A percentile compares a stretch with the other conserved stretches of the same genome.
These are phyloP conservation scores for Aporophyla nigra DNA, from an alignment of 2,888 invertebrate genomes.

Conservation along the genomic window DNA sequence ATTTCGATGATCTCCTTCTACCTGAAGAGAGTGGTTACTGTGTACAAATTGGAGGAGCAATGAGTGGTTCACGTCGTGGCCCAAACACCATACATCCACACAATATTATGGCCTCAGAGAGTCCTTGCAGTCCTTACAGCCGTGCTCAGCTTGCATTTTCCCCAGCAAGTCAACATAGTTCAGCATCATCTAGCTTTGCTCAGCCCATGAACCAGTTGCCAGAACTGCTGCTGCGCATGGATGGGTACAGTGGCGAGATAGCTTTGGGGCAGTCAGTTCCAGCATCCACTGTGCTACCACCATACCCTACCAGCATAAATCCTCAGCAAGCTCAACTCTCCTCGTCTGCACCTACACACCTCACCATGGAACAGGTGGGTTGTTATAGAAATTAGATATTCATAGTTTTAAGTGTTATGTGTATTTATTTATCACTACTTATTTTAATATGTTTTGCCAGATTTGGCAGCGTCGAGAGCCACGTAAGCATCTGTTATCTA, in stretches of 20 bases:
- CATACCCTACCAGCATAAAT: slow-evolving; percentile 83
- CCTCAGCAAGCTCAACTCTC: slow-evolving; percentile 93
- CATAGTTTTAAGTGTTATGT: neutral
- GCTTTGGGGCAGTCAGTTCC: slow-evolving; percentile 92
- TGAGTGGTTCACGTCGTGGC: slow-evolving; percentile 82
- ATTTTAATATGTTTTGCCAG: slow-evolving; percentile 73
- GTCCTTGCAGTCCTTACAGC: slow-evolving; percentile 90
- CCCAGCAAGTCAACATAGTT: slow-evolving; percentile 93
- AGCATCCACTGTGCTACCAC: slow-evolving; percentile 89
- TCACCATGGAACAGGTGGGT: slow-evolving; percentile 93
- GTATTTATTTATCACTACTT: no score
- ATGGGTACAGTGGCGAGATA: slow-evolving; percentile 90
- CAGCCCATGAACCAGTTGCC: slow-evolving; percentile 89
- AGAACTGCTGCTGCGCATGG: slow-evolving; percentile 93
- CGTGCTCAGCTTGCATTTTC: slow-evolving; percentile 91
- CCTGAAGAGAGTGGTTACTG: slow-evolving; percentile 93
- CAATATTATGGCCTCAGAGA: slow-evolving; percentile 79
- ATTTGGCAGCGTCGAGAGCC: slow-evolving; percentile 97
- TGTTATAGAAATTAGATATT: neutral
- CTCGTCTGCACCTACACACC: slow-evolving; percentile 96
- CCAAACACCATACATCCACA: slow-evolving; percentile 74
- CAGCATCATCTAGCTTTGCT: slow-evolving; percentile 88
- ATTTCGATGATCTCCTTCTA: slow-evolving; percentile 95
- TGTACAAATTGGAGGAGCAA: slow-evolving; percentile 88
- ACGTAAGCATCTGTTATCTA: slow-evolving; percentile 95